Conservation (phyloP, 2,797 vertebrate species). For the Manis crassicaudata region DNA sequence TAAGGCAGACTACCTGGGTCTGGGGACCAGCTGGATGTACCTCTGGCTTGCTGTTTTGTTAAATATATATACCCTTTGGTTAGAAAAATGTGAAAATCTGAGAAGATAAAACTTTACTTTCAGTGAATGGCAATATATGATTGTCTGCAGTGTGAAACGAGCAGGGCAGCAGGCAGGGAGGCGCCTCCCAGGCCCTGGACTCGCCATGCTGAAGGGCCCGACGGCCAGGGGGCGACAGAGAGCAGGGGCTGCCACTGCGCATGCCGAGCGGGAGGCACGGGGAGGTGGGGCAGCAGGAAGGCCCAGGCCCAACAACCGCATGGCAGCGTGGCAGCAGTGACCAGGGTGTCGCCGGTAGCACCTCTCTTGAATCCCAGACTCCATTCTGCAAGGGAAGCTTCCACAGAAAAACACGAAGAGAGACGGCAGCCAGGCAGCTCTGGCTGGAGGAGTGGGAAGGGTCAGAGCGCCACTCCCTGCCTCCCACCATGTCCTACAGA, state of each 20-base stretch:
- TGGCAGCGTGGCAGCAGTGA: too few relatives aligned
- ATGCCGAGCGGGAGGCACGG: accelerated
- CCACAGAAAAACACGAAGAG: neutral
- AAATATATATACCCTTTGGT: neutral
- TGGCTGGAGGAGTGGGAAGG: neutral
- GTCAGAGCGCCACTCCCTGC: too few relatives aligned
- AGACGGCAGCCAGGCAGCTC: accelerated
- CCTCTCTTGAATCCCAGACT: neutral
- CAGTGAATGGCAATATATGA: conserved; percentile 48
- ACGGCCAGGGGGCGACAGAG: neutral
- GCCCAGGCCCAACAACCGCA: neutral
- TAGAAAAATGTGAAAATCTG: conserved; percentile 49
- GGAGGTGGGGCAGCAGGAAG: accelerated
- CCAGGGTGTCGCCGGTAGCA: accelerated
- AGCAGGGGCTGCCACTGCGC: neutral
- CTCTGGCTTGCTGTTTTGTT: neutral
- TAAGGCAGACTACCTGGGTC: neutral
- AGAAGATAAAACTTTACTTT: conserved; percentile 32
- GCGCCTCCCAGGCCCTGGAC: neutral
- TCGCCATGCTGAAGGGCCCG: accelerated
- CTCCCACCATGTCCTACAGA: accelerated
- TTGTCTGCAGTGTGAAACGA: neutral
- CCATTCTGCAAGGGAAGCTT: neutral
- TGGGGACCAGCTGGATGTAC: neutral
- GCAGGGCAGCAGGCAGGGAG: neutral